Percentiles rank a stretch among this genome's conserved stretches.
phyloP scores from a whole-genome alignment of 2,797 vertebrate species.

The Hydrolagus colliei region DNA sequence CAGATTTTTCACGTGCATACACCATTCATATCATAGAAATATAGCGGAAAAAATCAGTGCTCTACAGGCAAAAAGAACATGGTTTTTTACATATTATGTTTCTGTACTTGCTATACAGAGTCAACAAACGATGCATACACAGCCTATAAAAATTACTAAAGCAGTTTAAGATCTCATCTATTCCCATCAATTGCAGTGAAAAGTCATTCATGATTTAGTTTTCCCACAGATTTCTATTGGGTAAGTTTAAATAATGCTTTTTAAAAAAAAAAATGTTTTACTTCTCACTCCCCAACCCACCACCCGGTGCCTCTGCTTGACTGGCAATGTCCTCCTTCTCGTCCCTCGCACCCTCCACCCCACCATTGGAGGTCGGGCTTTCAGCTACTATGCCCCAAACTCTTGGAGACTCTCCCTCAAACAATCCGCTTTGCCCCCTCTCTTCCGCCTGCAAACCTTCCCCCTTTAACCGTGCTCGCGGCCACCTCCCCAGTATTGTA shows the following conservation, averaged over 20 bases:
- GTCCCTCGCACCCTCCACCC: too few species aligned
- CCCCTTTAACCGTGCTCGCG: too few species aligned
- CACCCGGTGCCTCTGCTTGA: too few species aligned
- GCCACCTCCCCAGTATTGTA: too few species aligned
- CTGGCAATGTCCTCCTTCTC: too few species aligned
- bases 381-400: too few species aligned
- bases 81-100: slow-evolving; percentile 3
- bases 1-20: slow-evolving; percentile 61
- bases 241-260: neutral
- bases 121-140: neutral
- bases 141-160: neutral
- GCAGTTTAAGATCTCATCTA: neutral
- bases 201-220: neutral
- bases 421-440: too few species aligned
- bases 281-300: too few species aligned
- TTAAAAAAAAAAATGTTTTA: too few species aligned
- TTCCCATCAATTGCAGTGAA: neutral
- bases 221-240: neutral
- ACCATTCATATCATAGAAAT: slow-evolving; percentile 64
- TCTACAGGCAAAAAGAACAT: neutral
- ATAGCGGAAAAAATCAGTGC: slow-evolving; percentile 57
- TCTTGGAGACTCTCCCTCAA: too few species aligned
- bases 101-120: neutral
- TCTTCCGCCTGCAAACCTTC: too few species aligned
- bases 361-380: too few species aligned